Evolutionary conservation across 2,797 vertebrate genomes (phyloP), one percentile per base, ranked within the genome.

Genomic region (Cyprinella venusta): DNA sequence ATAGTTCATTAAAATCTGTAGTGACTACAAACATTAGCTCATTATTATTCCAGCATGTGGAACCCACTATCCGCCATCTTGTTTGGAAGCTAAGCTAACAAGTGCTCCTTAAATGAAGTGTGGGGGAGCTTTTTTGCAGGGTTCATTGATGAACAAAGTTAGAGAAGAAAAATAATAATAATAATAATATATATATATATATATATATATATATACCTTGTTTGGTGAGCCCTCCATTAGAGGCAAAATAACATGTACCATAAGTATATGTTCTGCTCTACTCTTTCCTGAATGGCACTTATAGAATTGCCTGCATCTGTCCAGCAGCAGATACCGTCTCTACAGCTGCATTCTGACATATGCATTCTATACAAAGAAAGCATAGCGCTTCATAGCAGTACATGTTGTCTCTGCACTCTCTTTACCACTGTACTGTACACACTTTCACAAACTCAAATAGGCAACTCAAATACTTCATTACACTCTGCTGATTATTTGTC

Each of bases 241-340:
- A 81, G 19, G 8, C 19, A 38, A 12, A 38, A 61, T 48, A 48
- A 9, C 54, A 72, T 64, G 6, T n/a, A 21, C 33, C 54, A 33
- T 75, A 82, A 75, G 52, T 56, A n/a, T 26, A 26, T 24, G 2
- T 67, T 80, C 78, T 40, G 64, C 42, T 76, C 21, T 1, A 56
- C 18, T 36, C 5, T 56, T 65, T 76, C 40, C 54, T 64, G 30
- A 64, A 63, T 63, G 40, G 71, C 77, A 76, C 30, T 38, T 56
- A 18, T 50, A 13, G 21, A 65, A 71, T 63, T 72, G 38, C 26
- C n/a, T 48, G 72, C 48, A 80, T 80, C 76, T 80, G 59, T 40
- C 24, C 50, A 78, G 52, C 65, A 69, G 52, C 74, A 72, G 79
- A 21, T 72, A 10, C 21, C 21, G 6, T 78, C 52, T 74, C 3